Evolutionary conservation across 53 echinoderm and acorn worm genomes (phyloP).

Genomic region (Holothuria scabra): DNA sequence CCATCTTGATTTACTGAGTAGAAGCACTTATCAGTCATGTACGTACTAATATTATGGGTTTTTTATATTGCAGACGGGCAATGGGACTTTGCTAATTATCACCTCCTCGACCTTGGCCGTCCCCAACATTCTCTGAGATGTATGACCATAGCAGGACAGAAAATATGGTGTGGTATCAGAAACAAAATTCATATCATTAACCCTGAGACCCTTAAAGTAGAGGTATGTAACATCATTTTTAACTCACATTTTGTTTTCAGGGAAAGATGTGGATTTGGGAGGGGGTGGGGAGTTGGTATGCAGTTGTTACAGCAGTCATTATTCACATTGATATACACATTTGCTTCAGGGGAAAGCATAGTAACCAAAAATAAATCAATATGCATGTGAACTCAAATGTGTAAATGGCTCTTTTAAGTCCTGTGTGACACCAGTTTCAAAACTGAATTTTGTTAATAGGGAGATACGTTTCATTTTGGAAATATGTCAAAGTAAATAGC

Average conservation of each 20-base stretch:
- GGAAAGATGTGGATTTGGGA: too few relatives aligned
- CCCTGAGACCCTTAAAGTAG: slow-evolving; percentile 95
- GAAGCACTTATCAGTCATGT: too few relatives aligned
- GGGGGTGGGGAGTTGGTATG: not conserved
- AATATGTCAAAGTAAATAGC: too few relatives aligned
- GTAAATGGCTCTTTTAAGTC: too few relatives aligned
- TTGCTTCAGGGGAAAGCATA: too few relatives aligned
- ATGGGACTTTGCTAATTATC: slow-evolving; percentile 96
- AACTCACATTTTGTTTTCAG: too few relatives aligned
- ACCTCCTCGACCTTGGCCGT: slow-evolving; percentile 86
- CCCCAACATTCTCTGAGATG: slow-evolving; percentile 96
- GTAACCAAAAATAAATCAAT: too few relatives aligned
- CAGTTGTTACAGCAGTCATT: not conserved
- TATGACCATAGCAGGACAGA: slow-evolving; percentile 89
- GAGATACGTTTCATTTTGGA: too few relatives aligned
- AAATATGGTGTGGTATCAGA: slow-evolving; percentile 94
- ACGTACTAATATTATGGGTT: not conserved
- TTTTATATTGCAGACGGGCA: slow-evolving; percentile 75
- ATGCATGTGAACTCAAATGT: too few relatives aligned
- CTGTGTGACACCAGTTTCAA: too few relatives aligned
- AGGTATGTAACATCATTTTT: slow-evolving; percentile 64
- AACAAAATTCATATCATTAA: slow-evolving; percentile 97
- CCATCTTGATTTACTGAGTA: too few relatives aligned
- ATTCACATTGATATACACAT: not conserved
- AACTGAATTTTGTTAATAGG: too few relatives aligned